Evolutionary conservation across 1,140 invertebrate species (phyloP), one percentile per base, ranked within the genome.

Genomic region (Drosophila busckii): DNA sequence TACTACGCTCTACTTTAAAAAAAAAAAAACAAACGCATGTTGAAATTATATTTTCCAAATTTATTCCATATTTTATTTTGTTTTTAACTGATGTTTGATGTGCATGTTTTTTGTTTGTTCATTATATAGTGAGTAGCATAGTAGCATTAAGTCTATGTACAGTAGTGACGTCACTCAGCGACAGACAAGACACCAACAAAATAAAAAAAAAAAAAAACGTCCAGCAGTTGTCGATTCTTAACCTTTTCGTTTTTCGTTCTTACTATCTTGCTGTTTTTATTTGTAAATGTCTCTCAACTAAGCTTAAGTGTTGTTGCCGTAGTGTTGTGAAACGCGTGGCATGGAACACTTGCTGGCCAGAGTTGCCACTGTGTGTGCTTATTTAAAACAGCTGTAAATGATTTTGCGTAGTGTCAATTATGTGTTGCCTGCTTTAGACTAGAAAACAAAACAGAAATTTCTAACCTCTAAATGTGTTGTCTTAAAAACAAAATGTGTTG

Each of bases 351-450:
- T 29, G 54, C 15, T 40, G 32, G 35, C 12, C 48, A 52, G 25
- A 15, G 42, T 31, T 55, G 31, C 42, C 42, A 19, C 12, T 22
- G 26, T 10, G 40, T 10, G 41, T 9, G 16, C 26, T 32, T 49
- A 38, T 17, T 10, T 34, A 44, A 19, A 19, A 17, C n/a, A n/a
- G 19, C 23, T 42, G 48, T 29, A 61, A 34, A 23, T 44, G 15
- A 19, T 32, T 37, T 44, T 28, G 31, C 23, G 29, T 54, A 34
- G 48, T 9, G 20, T 31, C 22, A 23, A 32, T 35, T 16, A 38
- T 44, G n/a, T n/a, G 41, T 62, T 62, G 53, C 53, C 42, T 62
- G 59, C 37, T 22, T n/a, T 56, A 42, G 55, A 29, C 4, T 49
- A 56, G 52, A 49, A 59, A 32, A 12, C 52, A 63, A 63, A 41